Evolutionary conservation across 2,888 invertebrate species (phyloP), one percentile per base, ranked within the genome.

Genomic region (Calephelis perditalis): DNA sequence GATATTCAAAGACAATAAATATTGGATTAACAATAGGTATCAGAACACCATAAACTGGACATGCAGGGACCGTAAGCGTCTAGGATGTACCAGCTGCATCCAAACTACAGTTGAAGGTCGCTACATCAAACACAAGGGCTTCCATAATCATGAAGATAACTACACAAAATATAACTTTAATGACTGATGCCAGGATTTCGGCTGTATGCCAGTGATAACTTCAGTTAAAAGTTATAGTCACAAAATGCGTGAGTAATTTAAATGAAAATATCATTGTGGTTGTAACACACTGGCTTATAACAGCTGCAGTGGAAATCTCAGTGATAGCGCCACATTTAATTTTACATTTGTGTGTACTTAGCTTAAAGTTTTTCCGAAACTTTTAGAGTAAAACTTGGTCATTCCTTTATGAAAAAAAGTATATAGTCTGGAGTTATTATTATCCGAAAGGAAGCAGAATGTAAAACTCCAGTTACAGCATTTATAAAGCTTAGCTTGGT

Each of bases 21-120:
- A 84, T 64, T 90, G 90, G 90, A 87, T 90, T 68, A 90, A 90
- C 71, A 90, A 90, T 60, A 77, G 89, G 9, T 90, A 90, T 61
- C 89, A 88, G 71, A 89, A 89, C 68, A 90, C 90, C 0, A 90
- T 90, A 35, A 90, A 90, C 62, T 90, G 90, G 90, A 90, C 90
- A 0, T 90, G 90, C 68, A 74, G 87, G 62, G 90, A 90, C 59
- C 74, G 89, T 15, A 89, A 90, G 64, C 72, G 87, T 0, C 70
- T 88, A 0, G 90, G 90, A 0, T 90, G 90, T 72, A 85, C 78
- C 73, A 87, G 88, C 71, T 89, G 90, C 58, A 78, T 90, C 0
- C 89, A 90, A 64, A 90, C 90, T 0, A 86, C 88, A 0, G 77
- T 84, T 0, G 89, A 90, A 63, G 90, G 90, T 3, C 71, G 88